These are phyloP conservation scores for Pomacea canaliculata DNA, from an alignment of 2,888 invertebrate genomes.

Conservation along the genomic window DNA sequence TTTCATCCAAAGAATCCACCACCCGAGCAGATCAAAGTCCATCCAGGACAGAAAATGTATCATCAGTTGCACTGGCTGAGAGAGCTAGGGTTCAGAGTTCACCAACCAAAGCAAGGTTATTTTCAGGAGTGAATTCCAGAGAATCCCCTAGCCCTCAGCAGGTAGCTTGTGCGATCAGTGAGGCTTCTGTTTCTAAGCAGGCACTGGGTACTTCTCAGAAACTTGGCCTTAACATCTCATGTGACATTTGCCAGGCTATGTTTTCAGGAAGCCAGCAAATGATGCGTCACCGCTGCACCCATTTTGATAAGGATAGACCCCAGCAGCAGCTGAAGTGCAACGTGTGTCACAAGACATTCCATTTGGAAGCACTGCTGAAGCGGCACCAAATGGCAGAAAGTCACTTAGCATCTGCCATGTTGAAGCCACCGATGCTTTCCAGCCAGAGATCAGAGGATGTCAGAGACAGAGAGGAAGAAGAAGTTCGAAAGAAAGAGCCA, in stretches of 20 bases:
- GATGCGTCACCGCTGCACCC: slow-evolving; percentile 92
- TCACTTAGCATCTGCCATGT: slow-evolving; percentile 16
- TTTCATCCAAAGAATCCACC: background rate
- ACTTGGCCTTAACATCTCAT: slow-evolving; percentile 1
- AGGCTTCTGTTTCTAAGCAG: background rate
- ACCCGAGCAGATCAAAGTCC: background rate
- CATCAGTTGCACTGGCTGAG: background rate
- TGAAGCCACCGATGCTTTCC: slow-evolving; percentile 11
- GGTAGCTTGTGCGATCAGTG: background rate
- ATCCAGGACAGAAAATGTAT: background rate
- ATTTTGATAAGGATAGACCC: slow-evolving; percentile 86
- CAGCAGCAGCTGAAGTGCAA: slow-evolving; percentile 83
- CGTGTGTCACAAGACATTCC: slow-evolving; percentile 90
- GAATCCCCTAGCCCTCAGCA: too few species aligned
- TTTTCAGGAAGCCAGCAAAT: slow-evolving; percentile 84
- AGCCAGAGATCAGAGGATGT: slow-evolving; percentile 9
- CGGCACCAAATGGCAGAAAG: slow-evolving; percentile 22
- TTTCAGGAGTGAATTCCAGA: too few species aligned
- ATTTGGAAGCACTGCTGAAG: slow-evolving; percentile 85
- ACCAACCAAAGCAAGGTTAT: background rate
- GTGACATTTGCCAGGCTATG: slow-evolving; percentile 23
- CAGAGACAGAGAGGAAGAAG: slow-evolving; percentile 14
- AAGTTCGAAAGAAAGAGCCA: background rate
- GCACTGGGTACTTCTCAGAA: background rate
- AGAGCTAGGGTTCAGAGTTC: background rate